Conservation (phyloP, 2,113 vertebrate species). For the Falcunculus frontatus region DNA sequence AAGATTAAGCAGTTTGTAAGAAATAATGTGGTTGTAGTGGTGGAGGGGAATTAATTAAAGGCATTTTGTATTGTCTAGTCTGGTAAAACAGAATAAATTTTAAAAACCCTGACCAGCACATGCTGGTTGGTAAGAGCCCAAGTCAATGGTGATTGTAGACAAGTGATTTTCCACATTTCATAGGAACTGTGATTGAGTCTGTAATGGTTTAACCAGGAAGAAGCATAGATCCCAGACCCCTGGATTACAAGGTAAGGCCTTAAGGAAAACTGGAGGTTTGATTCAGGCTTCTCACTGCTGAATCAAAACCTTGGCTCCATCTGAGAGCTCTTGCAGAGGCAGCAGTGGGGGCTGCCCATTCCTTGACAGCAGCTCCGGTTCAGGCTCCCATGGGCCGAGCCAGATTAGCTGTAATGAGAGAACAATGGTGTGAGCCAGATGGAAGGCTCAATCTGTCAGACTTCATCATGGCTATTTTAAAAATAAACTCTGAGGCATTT, state of each 20-base stretch:
- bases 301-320: background rate
- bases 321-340: background rate
- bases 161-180: background rate
- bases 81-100: background rate
- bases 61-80: background rate
- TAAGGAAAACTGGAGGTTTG: background rate
- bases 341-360: background rate
- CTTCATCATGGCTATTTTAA: background rate
- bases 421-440: background rate
- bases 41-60: background rate
- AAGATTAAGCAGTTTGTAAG: background rate
- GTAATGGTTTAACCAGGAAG: background rate
- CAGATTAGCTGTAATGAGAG: background rate
- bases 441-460: background rate
- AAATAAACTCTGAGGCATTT: background rate
- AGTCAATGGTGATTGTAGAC: background rate
- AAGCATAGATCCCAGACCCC: background rate
- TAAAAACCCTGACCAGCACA: fast-evolving
- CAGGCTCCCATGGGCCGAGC: background rate
- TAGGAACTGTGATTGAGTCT: background rate
- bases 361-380: background rate
- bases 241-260: background rate
- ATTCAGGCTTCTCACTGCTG: background rate
- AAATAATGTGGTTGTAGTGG: background rate
- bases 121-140: background rate